Evolutionary conservation across 2,888 invertebrate species (phyloP).

Genomic region (Apantesis nais): DNA sequence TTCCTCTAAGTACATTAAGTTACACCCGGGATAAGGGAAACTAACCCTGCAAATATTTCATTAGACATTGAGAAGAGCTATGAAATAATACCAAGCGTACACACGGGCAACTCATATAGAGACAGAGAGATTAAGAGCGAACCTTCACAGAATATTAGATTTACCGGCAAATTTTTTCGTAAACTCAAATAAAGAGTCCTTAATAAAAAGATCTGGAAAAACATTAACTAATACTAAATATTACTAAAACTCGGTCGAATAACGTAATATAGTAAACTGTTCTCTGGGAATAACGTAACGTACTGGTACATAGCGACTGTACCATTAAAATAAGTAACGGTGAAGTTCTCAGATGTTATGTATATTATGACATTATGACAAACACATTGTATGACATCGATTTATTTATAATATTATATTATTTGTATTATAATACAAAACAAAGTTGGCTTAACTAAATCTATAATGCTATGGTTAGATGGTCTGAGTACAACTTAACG

Average conservation of each 20-base stretch:
- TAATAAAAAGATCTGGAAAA: conserved; percentile 40
- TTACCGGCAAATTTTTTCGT: conserved; percentile 59
- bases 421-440: too few species aligned
- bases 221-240: conserved; percentile 50
- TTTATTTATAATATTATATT: too few species aligned
- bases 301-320: too few species aligned
- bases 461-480: too few species aligned
- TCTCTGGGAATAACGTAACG: too few species aligned
- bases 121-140: conserved; percentile 58
- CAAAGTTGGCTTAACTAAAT: too few species aligned
- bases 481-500: too few species aligned
- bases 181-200: conserved; percentile 56
- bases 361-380: too few species aligned
- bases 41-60: conserved; percentile 52
- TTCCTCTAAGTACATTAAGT: conserved; percentile 33
- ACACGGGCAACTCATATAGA: conserved; percentile 41
- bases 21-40: conserved; percentile 44
- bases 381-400: too few species aligned
- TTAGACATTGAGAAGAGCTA: conserved; percentile 52
- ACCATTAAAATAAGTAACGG: too few species aligned
- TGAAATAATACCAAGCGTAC: conserved; percentile 48
- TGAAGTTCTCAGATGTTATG: too few species aligned
- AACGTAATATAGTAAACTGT: conserved; percentile 42
- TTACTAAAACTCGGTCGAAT: conserved; percentile 53
- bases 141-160: conserved; percentile 65